Percentiles rank a stretch among this genome's conserved stretches.
Conservation (phyloP, 1,140 invertebrate genomes). For the Dendroctonus valens region DNA sequence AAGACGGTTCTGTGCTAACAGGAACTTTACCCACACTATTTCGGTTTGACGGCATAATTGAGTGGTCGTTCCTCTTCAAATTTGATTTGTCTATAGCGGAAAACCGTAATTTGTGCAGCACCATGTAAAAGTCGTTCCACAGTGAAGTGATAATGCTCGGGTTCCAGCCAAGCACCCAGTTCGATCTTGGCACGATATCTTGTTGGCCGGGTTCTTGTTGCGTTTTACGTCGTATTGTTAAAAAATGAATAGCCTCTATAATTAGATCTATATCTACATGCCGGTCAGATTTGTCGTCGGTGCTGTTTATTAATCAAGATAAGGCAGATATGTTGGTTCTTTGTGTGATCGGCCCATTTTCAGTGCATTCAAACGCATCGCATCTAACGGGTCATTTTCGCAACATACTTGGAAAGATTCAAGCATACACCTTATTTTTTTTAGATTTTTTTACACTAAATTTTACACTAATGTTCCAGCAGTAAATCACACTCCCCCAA, state of each 20-base stretch:
- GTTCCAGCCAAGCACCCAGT: conserved; percentile 11
- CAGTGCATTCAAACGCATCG: not conserved
- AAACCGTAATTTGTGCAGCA: conserved; percentile 46
- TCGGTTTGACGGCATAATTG: conserved; percentile 41
- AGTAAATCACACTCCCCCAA: not conserved
- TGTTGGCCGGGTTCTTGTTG: conserved; percentile 8
- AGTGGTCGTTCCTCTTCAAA: conserved; percentile 35
- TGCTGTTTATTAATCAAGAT: conserved; percentile 23
- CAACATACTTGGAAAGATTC: too few species aligned
- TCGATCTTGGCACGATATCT: conserved; percentile 35
- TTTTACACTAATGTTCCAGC: too few species aligned
- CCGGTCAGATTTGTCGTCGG: conserved; percentile 15
- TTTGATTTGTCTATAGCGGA: conserved; percentile 43
- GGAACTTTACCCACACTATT: conserved; percentile 35
- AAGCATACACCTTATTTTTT: too few species aligned
- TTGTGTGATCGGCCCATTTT: not conserved
- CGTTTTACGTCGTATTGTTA: conserved; percentile 24
- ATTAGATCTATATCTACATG: conserved; percentile 25
- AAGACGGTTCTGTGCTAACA: too few species aligned
- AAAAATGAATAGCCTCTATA: conserved; percentile 28
- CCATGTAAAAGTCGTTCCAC: conserved; percentile 43
- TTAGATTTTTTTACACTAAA: too few species aligned
- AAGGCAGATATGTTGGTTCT: conserved; percentile 12
- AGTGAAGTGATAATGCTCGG: conserved; percentile 41
- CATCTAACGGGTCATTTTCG: too few species aligned